A percentile compares a stretch with the other conserved stretches of the same genome.
phyloP scores from a whole-genome alignment of 1,140 invertebrate genomes.

The Heliconius hewitsoni region DNA sequence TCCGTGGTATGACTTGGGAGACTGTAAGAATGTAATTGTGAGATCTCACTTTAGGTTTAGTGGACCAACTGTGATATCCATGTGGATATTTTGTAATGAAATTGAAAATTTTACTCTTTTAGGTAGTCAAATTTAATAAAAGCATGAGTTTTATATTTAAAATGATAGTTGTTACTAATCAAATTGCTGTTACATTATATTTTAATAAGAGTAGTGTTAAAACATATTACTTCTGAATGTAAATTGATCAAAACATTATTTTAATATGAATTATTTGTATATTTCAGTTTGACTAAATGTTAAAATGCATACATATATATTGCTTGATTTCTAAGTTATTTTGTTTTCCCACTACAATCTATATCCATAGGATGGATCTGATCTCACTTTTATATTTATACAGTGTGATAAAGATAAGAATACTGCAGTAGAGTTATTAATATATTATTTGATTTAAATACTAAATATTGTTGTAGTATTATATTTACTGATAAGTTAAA shows the following conservation, averaged over 20 bases:
- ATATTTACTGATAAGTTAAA: slow-evolving; percentile 29
- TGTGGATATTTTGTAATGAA: slow-evolving; percentile 54
- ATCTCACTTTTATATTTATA: slow-evolving; percentile 74
- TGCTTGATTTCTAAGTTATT: background rate
- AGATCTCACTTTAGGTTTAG: slow-evolving; percentile 67
- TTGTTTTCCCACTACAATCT: slow-evolving; percentile 22
- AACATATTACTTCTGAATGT: background rate
- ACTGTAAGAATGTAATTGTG: slow-evolving; percentile 71
- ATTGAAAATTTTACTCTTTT: slow-evolving; percentile 7
- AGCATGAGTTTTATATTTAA: background rate
- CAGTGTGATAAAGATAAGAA: slow-evolving; percentile 30
- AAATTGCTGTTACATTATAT: background rate
- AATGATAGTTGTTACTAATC: background rate
- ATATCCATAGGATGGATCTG: slow-evolving; percentile 26
- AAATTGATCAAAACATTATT: background rate
- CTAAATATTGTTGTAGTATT: slow-evolving; percentile 25
- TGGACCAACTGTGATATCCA: slow-evolving; percentile 63
- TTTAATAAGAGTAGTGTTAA: background rate
- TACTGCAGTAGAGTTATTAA: slow-evolving; percentile 25
- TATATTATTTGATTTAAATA: slow-evolving; percentile 16
- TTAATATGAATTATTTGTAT: background rate
- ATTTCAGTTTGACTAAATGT: background rate
- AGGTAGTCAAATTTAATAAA: slow-evolving; percentile 9
- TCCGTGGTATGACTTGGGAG: slow-evolving; percentile 16
- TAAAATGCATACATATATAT: background rate